phyloP scores from a whole-genome alignment of 2,888 invertebrate genomes.

The Pyralis farinalis region DNA sequence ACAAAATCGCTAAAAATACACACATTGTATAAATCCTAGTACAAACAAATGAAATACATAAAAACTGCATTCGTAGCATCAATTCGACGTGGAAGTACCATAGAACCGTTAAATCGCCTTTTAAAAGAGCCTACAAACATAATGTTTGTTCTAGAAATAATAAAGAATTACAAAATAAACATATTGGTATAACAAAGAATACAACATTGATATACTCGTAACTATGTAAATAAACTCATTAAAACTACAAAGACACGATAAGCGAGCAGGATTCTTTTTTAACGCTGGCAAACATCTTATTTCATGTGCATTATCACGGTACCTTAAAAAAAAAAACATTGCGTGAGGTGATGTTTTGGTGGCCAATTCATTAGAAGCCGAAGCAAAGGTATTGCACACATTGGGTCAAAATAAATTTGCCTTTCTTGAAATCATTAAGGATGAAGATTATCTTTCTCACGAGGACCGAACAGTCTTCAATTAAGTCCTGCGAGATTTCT shows the following conservation, averaged over 20 bases:
- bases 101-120: no score
- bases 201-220: no score
- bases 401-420: slow-evolving; percentile 62
- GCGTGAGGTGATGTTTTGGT: slow-evolving; percentile 17
- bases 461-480: slow-evolving; percentile 65
- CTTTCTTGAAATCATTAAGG: slow-evolving; percentile 77
- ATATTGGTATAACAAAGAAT: no score
- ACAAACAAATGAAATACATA: no score
- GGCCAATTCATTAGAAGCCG: slow-evolving; percentile 50
- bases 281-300: not conserved
- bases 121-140: no score
- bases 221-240: not conserved
- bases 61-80: no score
- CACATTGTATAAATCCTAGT: no score
- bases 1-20: no score
- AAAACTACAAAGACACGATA: not conserved
- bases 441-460: slow-evolving; percentile 76
- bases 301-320: not conserved
- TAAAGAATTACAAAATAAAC: no score
- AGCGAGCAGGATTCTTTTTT: not conserved
- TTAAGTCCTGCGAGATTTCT: slow-evolving; percentile 73
- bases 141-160: no score
- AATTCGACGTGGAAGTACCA: no score
- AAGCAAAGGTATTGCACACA: slow-evolving; percentile 47
- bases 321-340: not conserved